Percentiles rank a stretch among this genome's conserved stretches.
These are phyloP conservation scores for Spilogale gracilis DNA, from an alignment of 2,113 vertebrate genomes.

Conservation along the genomic window DNA sequence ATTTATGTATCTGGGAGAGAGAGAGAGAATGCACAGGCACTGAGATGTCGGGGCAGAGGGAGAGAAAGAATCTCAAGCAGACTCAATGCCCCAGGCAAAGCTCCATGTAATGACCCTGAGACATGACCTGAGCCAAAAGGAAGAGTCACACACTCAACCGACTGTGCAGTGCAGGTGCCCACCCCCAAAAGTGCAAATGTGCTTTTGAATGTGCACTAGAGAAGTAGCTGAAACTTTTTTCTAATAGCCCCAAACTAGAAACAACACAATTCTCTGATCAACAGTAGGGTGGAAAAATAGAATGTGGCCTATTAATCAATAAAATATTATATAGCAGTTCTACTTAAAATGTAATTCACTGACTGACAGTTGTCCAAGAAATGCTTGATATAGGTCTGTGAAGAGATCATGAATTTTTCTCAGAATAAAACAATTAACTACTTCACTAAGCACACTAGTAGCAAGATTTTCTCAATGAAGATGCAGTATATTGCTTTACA, in stretches of 20 bases:
- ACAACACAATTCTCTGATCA: neutral
- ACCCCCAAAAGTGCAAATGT: neutral
- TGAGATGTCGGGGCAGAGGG: neutral
- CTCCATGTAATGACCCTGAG: neutral
- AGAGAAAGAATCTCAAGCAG: neutral
- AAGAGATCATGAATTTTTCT: neutral
- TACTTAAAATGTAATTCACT: neutral
- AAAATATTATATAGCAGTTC: neutral
- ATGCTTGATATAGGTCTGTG: neutral
- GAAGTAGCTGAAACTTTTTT: neutral
- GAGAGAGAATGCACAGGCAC: too few species aligned
- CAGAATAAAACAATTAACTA: neutral
- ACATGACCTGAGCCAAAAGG: neutral
- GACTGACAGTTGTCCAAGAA: neutral
- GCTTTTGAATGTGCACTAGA: neutral
- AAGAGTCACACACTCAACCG: neutral
- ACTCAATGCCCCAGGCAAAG: too few species aligned
- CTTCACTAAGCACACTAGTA: neutral
- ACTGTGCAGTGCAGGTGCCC: neutral
- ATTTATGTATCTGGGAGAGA: neutral
- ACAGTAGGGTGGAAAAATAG: neutral
- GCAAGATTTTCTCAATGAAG: neutral
- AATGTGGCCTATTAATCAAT: neutral
- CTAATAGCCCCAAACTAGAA: neutral
- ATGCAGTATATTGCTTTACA: neutral